Evolutionary conservation across 2,888 invertebrate species (phyloP), one percentile per base, ranked within the genome.

Genomic region (Azorinus chamasolen): DNA sequence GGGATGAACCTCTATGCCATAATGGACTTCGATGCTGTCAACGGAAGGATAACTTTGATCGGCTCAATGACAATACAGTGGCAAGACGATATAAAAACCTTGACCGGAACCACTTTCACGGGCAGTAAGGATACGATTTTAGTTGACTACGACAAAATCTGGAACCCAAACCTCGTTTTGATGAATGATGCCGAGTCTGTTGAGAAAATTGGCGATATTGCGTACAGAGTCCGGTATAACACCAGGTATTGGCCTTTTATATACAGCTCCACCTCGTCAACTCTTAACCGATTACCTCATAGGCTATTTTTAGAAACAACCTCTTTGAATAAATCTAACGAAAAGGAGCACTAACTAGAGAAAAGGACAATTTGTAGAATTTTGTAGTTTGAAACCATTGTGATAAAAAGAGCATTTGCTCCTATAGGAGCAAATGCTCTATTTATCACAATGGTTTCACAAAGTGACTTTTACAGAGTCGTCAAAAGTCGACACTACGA

Each of bases 151-250:
- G 54, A 32, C 6, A 63, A 51, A 32, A 50, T 81, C 1, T 81
- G 80, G 80, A 77, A 76, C 3, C 80, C 80, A 2, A 70, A 70
- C 32, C 54, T 81, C 14, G 65, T 81, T 8, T 51, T 77, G 10
- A 48, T 71, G 37, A 81, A 81, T 48, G 62, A 69, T 1, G 74
- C 71, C 0, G 68, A 81, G 18, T 64, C 73, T 1, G 54, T 81
- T 1, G 12, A 62, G 20, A 65, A 64, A n/a, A 54, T 81, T 16
- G 80, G 80, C 2, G 74, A 74, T 46, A 39, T 53, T 32, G 53
- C 73, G 5, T 81, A 81, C 61, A 73, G 66, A 50, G 66, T 77
- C 8, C 32, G 80, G 41, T 74, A 53, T 37, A 71, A 64, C 22
- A 46, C 51, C 14, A 59, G 37, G 51, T 66, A 57, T 8, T 14